phyloP scores from a whole-genome alignment of 2,888 invertebrate species.

The Amiota mariae region DNA sequence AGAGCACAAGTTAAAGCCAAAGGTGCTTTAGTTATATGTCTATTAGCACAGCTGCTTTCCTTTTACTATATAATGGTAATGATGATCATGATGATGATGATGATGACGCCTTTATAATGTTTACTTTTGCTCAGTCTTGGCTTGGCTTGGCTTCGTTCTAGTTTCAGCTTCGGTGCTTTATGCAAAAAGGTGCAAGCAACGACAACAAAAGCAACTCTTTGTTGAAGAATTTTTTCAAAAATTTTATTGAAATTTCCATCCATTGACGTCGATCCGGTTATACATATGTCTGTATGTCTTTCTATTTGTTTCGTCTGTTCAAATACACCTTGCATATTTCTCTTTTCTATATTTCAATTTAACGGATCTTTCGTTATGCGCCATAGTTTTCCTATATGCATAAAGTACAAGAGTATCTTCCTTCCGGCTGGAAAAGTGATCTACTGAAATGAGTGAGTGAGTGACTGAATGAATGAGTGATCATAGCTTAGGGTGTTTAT shows the following conservation, averaged over 20 bases:
- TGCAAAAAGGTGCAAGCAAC: slow-evolving; percentile 64
- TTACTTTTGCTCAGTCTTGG: neutral
- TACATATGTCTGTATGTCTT: neutral
- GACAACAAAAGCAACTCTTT: slow-evolving; percentile 63
- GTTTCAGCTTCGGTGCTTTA: slow-evolving; percentile 41
- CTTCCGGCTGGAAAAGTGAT: slow-evolving; percentile 31
- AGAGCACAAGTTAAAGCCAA: slow-evolving; percentile 23
- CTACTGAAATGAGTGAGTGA: neutral
- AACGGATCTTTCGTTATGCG: neutral
- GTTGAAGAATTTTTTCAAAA: slow-evolving; percentile 41
- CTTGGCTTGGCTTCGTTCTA: neutral
- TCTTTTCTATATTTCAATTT: neutral
- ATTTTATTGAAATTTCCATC: slow-evolving; percentile 22
- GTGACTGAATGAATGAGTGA: neutral
- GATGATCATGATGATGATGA: neutral
- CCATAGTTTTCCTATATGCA: neutral
- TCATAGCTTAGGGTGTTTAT: neutral
- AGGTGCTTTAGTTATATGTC: slow-evolving; percentile 16
- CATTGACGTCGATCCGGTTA: neutral
- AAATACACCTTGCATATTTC: slow-evolving; percentile 27
- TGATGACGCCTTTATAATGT: neutral
- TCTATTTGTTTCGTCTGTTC: slow-evolving; percentile 3
- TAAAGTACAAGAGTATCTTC: slow-evolving; percentile 20
- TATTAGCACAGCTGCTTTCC: slow-evolving; percentile 24
- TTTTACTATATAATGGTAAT: neutral